These are phyloP conservation scores for Centropyge bicolor DNA, from an alignment of 2,797 vertebrate species.

Conservation along the genomic window DNA sequence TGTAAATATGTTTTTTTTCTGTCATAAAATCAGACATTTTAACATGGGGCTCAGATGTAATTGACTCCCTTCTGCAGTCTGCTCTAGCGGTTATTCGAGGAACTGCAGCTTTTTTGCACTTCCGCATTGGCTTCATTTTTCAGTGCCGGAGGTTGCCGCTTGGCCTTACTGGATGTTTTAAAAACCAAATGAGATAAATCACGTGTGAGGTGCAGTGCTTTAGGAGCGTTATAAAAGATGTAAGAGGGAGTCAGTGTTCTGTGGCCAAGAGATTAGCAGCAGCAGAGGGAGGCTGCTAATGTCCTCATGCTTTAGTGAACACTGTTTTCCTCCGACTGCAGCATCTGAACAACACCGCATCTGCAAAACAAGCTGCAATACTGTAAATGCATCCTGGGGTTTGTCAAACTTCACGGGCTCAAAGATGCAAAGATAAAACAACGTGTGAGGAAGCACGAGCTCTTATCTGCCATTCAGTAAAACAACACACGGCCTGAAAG, in stretches of 20 bases:
- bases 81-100: too few relatives aligned
- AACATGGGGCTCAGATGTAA: too few relatives aligned
- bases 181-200: conserved; percentile 3
- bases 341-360: background rate
- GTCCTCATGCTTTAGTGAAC: conserved; percentile 14
- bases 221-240: background rate
- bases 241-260: conserved; percentile 19
- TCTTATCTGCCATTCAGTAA: background rate
- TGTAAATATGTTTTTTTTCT: too few relatives aligned
- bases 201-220: background rate
- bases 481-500: background rate
- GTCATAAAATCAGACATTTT: too few relatives aligned
- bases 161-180: background rate
- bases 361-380: background rate
- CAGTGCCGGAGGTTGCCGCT: too few relatives aligned
- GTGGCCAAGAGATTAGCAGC: conserved; percentile 24
- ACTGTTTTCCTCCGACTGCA: conserved; percentile 13
- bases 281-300: conserved; percentile 6
- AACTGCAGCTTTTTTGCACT: too few relatives aligned
- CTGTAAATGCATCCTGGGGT: background rate
- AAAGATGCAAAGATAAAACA: background rate
- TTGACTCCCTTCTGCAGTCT: too few relatives aligned
- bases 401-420: too few relatives aligned
- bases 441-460: background rate
- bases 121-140: too few relatives aligned